Conservation (phyloP, 53 echinoderm and acorn worm genomes). For the Paracentrotus lividus region DNA sequence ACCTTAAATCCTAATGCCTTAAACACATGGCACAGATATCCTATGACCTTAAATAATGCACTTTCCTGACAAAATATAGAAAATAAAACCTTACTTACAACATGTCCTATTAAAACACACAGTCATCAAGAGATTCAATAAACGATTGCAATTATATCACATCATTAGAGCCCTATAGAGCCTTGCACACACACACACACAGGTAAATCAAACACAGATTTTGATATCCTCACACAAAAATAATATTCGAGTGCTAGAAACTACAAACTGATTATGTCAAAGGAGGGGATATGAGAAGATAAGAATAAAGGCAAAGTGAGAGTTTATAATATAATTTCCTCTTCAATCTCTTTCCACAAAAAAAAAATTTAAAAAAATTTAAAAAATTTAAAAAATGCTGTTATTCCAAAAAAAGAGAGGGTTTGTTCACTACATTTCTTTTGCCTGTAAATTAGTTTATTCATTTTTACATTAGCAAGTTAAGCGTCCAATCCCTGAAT, state of each 20-base stretch:
- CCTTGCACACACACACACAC: constrained; percentile 58
- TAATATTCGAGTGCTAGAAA: background rate
- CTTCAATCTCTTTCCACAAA: background rate
- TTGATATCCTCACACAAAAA: constrained; percentile 35
- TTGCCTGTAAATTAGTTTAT: background rate
- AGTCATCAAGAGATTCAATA: constrained; percentile 43
- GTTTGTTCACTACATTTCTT: background rate
- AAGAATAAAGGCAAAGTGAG: constrained; percentile 9
- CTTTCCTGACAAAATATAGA: constrained; percentile 53
- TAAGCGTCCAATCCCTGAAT: background rate
- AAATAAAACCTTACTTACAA: constrained; percentile 61
- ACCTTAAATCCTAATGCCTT: constrained; percentile 16
- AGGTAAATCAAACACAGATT: constrained; percentile 21
- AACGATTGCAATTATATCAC: constrained; percentile 54
- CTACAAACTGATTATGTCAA: background rate
- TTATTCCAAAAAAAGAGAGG: background rate
- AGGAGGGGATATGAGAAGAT: background rate
- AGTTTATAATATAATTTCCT: background rate
- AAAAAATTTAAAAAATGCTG: background rate
- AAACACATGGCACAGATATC: background rate
- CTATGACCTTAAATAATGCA: constrained; percentile 41
- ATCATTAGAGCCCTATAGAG: constrained; percentile 57
- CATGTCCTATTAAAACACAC: constrained; percentile 44
- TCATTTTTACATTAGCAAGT: background rate
- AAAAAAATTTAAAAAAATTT: background rate